Evolutionary conservation across 2,888 invertebrate species (phyloP), one percentile per base, ranked within the genome.

Genomic region (Epinotia ramella): DNA sequence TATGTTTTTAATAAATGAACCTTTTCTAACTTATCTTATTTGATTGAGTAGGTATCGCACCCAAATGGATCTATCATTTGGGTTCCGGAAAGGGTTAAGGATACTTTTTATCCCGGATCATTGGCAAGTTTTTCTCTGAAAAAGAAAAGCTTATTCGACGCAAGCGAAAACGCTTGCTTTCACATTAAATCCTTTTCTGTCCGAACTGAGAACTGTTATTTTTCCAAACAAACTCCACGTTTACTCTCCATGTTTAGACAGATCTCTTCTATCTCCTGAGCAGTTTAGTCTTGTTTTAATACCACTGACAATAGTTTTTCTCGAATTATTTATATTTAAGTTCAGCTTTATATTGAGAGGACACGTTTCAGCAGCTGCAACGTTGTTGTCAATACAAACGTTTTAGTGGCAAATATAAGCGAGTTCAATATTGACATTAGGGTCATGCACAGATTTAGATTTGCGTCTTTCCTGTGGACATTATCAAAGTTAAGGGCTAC

Each of bases 21-120:
- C n/a, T n/a, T 33, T 40, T 67, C 7, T 56, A 46, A 33, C n/a
- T n/a, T 33, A 56, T 67, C 7, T 56, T 18, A 33, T 67, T 56
- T 56, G 33, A 56, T 66, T 56, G 18, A 67, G 40, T 56, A 49
- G 49, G 16, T 16, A 67, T 56, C 33, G 33, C 28, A 33, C 18
- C 33, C 6, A 67, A 67, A 67, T 67, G 67, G 56, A 56, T 56
- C 59, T 57, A 67, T 57, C 33, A 67, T 67, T 67, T 67, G 67
- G 40, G 56, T 6, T 12, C 33, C 53, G 18, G 56, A 33, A 53
- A 56, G 33, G 33, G 64, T 24, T 64, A 40, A 33, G 64, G 65
- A 46, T 24, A 65, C 24, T 65, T 49, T 64, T 49, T 65, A 65
- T 49, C 65, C 46, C 46, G 46, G 46, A 20, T 65, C 24, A 65